A percentile compares a stretch with the other conserved stretches of the same genome.
These are phyloP conservation scores for Sceliomorpha sp. DNA, from an alignment of 2,888 invertebrate genomes.

Conservation along the genomic window DNA sequence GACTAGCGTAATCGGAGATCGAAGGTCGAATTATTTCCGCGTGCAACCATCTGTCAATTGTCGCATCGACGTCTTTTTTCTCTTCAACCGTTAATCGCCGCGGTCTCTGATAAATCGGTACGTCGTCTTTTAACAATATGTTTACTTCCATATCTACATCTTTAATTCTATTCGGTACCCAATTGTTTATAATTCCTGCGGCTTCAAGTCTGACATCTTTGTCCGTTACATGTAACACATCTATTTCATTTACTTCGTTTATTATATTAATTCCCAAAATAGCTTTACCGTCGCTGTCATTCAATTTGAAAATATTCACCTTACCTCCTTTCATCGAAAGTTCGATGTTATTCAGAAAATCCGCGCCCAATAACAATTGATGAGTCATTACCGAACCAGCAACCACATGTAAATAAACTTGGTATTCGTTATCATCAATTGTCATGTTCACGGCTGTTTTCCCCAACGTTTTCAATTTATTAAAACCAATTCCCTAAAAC, in stretches of 20 bases:
- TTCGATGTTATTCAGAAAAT: conserved; percentile 32
- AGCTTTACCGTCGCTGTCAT: neutral
- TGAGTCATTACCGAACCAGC: conserved; percentile 16
- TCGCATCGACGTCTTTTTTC: conserved; percentile 61
- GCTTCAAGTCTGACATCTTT: neutral
- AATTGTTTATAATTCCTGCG: conserved; percentile 9
- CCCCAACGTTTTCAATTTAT: neutral
- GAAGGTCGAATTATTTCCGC: conserved; percentile 62
- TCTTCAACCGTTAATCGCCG: conserved; percentile 60
- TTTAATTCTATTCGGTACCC: conserved; percentile 21
- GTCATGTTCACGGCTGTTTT: too few species aligned
- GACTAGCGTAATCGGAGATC: conserved; percentile 65
- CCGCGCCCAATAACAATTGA: conserved; percentile 36
- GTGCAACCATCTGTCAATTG: conserved; percentile 65
- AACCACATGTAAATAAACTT: conserved; percentile 37
- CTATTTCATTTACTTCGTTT: conserved; percentile 11
- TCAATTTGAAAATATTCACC: conserved; percentile 15
- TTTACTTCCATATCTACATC: conserved; percentile 60
- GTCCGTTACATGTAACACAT: conserved; percentile 16
- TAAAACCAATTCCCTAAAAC: neutral
- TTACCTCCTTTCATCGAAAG: conserved; percentile 15
- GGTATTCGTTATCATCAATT: too few species aligned
- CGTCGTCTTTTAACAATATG: conserved; percentile 65
- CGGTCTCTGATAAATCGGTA: conserved; percentile 61
- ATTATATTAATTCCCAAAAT: neutral